Conservation (phyloP, 2,888 invertebrate genomes). For the Adineta ricciae region DNA sequence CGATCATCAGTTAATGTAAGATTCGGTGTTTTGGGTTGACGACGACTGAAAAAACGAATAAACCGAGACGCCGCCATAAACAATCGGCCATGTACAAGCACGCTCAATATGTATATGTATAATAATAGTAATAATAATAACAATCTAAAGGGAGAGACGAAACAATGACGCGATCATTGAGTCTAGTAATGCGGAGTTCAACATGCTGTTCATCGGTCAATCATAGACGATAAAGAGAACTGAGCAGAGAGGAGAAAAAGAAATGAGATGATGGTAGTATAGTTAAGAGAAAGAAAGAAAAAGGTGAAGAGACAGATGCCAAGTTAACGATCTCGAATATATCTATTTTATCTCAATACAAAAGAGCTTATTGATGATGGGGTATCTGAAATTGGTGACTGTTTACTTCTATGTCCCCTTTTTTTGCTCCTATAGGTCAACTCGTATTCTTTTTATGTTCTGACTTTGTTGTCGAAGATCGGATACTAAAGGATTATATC, state of each 20-base stretch:
- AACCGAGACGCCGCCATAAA: conserved; percentile 9
- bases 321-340: conserved; percentile 11
- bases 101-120: too few species aligned
- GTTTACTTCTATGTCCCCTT: background rate
- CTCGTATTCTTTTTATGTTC: background rate
- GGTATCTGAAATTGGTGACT: background rate
- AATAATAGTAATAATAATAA: background rate
- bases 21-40: background rate
- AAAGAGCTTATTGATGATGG: background rate
- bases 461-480: background rate
- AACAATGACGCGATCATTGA: background rate
- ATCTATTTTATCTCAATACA: background rate
- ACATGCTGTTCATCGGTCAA: background rate
- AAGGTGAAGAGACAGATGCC: background rate
- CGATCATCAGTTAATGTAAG: background rate
- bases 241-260: background rate
- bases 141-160: background rate
- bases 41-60: background rate
- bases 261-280: background rate
- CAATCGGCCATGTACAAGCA: background rate
- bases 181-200: background rate
- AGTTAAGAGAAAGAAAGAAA: background rate
- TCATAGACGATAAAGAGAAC: background rate
- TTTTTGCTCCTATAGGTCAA: background rate
- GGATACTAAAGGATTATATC: background rate